A percentile compares a stretch with the other conserved stretches of the same genome.
These are phyloP conservation scores for Morone chrysops DNA, from an alignment of 2,113 vertebrate genomes.

Conservation along the genomic window DNA sequence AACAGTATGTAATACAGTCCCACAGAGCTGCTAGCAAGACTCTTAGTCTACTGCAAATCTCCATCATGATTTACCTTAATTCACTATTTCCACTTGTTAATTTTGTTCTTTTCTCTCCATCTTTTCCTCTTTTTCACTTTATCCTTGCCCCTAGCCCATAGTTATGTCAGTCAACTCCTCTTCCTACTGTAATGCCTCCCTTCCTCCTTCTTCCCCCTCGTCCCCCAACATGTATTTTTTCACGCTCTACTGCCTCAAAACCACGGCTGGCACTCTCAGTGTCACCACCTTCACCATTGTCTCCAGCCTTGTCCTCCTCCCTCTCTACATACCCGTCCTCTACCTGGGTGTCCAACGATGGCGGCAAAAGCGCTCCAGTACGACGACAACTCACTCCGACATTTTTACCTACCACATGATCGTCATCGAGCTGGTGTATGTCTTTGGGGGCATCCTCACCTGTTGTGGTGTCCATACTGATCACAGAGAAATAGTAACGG, in stretches of 20 bases:
- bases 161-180: background rate
- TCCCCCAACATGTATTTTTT: rapidly evolving
- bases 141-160: rapidly evolving
- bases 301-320: constrained; percentile 7
- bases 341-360: constrained; percentile 16
- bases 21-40: background rate
- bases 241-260: rapidly evolving
- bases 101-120: background rate
- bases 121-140: background rate
- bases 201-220: background rate
- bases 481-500: rapidly evolving
- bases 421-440: background rate
- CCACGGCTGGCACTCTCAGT: rapidly evolving
- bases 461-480: rapidly evolving
- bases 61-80: background rate
- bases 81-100: background rate
- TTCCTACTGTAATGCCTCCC: background rate
- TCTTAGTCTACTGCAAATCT: too few relatives aligned
- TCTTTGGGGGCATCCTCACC: rapidly evolving
- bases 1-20: too few relatives aligned
- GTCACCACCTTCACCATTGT: rapidly evolving
- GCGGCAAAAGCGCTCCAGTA: background rate
- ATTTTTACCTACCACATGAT: constrained; percentile 38
- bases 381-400: background rate
- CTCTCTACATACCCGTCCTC: constrained; percentile 16